phyloP scores from a whole-genome alignment of 2,113 vertebrate species.

The Lasiurus borealis region DNA sequence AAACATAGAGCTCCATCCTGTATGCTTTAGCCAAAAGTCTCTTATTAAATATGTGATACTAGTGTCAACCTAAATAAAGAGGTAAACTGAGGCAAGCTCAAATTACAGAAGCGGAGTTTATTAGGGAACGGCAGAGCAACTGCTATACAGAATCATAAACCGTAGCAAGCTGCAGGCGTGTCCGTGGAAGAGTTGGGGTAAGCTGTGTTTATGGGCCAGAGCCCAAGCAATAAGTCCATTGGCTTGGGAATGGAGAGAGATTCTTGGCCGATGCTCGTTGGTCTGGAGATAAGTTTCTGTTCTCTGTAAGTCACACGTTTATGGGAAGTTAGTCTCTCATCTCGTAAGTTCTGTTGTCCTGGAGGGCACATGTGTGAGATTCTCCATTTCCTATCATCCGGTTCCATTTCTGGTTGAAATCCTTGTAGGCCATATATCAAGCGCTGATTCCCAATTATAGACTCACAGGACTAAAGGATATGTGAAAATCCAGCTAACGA shows the following conservation, averaged over 20 bases:
- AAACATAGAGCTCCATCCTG: constrained; percentile 33
- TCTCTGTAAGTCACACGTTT: neutral
- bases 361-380: neutral
- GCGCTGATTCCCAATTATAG: neutral
- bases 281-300: neutral
- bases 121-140: neutral
- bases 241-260: neutral
- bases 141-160: neutral
- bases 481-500: neutral
- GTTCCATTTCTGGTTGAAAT: neutral
- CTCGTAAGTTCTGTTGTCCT: neutral
- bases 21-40: constrained; percentile 56
- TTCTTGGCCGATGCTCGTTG: neutral
- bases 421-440: neutral
- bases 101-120: neutral
- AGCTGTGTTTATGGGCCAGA: neutral
- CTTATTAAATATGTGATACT: constrained; percentile 21
- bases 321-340: neutral
- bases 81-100: constrained; percentile 14
- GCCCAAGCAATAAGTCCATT: neutral
- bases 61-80: neutral
- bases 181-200: neutral
- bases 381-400: neutral
- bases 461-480: neutral
- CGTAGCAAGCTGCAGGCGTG: neutral